Conservation (phyloP, 1,140 invertebrate species). For the Lutraria rhynchaena region DNA sequence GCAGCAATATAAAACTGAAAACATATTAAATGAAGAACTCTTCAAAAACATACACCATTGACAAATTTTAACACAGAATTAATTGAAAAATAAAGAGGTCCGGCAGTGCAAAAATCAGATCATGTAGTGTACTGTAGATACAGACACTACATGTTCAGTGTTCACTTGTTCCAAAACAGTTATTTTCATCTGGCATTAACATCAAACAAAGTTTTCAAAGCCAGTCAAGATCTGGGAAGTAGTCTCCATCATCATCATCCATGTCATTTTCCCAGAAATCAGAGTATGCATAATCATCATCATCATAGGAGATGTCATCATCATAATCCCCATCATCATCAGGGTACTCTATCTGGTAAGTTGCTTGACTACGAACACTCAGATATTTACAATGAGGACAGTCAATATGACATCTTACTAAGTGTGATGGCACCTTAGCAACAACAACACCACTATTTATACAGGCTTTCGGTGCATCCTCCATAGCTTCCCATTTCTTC, state of each 20-base stretch:
- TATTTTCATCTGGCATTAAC: too few species aligned
- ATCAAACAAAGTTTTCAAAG: constrained; percentile 31
- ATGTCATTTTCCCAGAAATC: constrained; percentile 55
- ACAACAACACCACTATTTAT: constrained; percentile 63
- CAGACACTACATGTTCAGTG: too few species aligned
- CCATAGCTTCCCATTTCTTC: constrained; percentile 64
- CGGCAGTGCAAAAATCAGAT: too few species aligned
- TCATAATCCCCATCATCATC: constrained; percentile 68
- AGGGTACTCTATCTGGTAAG: constrained; percentile 60
- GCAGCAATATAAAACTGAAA: too few species aligned
- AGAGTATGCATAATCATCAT: constrained; percentile 58
- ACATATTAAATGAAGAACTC: too few species aligned
- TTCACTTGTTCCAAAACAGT: too few species aligned
- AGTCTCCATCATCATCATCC: constrained; percentile 20
- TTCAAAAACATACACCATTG: too few species aligned
- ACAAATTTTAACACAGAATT: too few species aligned
- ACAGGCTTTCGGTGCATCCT: constrained; percentile 65
- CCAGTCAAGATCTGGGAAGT: constrained; percentile 40
- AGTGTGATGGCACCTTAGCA: constrained; percentile 64
- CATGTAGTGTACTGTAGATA: too few species aligned
- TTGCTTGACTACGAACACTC: constrained; percentile 55
- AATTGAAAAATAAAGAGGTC: too few species aligned
- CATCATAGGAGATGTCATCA: constrained; percentile 63
- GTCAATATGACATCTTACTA: constrained; percentile 68
- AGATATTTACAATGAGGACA: constrained; percentile 73